phyloP scores from a whole-genome alignment of 2,888 invertebrate genomes.

The Nebria brevicollis region DNA sequence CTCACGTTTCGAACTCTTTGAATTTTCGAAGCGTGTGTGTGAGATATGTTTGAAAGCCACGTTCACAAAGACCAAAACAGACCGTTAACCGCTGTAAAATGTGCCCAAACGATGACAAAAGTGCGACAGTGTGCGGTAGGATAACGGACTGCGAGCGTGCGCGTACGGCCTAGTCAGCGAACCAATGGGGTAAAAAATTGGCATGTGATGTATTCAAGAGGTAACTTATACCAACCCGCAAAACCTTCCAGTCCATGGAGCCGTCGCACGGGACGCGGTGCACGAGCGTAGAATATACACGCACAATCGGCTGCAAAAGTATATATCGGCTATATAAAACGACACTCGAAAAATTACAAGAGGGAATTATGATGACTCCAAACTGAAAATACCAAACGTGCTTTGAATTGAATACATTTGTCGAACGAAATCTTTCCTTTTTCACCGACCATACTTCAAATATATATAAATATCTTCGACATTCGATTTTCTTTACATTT shows the following conservation, averaged over 20 bases:
- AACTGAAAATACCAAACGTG: slow-evolving; percentile 8
- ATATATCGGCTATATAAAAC: slow-evolving; percentile 11
- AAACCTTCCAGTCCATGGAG: slow-evolving; percentile 15
- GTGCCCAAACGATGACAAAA: neutral
- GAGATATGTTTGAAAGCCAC: slow-evolving; percentile 20
- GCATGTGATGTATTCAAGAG: slow-evolving; percentile 27
- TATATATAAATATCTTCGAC: slow-evolving; percentile 6
- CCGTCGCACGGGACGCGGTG: neutral
- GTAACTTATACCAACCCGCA: slow-evolving; percentile 20
- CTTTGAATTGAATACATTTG: neutral
- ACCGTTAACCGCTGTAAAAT: slow-evolving; percentile 16
- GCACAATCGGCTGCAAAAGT: neutral
- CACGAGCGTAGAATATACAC: slow-evolving; percentile 2
- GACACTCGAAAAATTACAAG: slow-evolving; percentile 15
- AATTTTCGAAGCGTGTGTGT: neutral
- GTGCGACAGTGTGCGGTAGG: slow-evolving; percentile 13
- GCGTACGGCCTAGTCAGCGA: slow-evolving; percentile 17
- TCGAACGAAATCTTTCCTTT: neutral
- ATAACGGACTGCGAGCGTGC: slow-evolving; percentile 7
- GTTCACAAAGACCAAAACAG: slow-evolving; percentile 16
- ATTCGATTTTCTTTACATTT: neutral
- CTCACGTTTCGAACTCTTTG: slow-evolving; percentile 14
- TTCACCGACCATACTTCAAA: slow-evolving; percentile 2
- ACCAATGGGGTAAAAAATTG: slow-evolving; percentile 26
- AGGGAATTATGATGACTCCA: slow-evolving; percentile 8